phyloP scores from a whole-genome alignment of 2,797 vertebrate genomes.

The Sebastes cheni region DNA sequence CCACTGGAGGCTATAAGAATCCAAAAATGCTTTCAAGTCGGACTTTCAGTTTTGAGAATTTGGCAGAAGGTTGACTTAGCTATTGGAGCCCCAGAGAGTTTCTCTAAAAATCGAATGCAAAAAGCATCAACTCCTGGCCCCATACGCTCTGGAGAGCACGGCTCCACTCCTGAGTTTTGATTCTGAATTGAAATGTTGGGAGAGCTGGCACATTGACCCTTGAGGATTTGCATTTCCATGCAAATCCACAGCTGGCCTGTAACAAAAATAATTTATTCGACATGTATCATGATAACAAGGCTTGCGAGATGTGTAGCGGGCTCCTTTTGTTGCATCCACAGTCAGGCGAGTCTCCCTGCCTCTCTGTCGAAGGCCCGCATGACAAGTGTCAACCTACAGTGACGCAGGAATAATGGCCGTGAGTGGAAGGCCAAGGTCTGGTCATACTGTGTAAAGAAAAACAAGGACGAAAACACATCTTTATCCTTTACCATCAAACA shows the following conservation, averaged over 20 bases:
- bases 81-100: slow-evolving; percentile 39
- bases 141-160: slow-evolving; percentile 18
- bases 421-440: slow-evolving; percentile 24
- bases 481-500: neutral
- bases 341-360: slow-evolving; percentile 23
- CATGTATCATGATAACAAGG: slow-evolving; percentile 64
- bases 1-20: slow-evolving; percentile 27
- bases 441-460: slow-evolving; percentile 8
- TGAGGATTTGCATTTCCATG: slow-evolving; percentile 71
- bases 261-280: slow-evolving; percentile 66
- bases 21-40: slow-evolving; percentile 47
- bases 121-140: slow-evolving; percentile 58
- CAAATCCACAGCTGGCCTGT: slow-evolving; percentile 69
- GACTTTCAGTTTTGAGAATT: slow-evolving; percentile 51
- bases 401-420: slow-evolving; percentile 27
- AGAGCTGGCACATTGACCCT: slow-evolving; percentile 58
- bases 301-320: slow-evolving; percentile 44
- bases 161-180: slow-evolving; percentile 47
- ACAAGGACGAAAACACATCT: neutral
- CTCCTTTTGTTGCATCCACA: slow-evolving; percentile 47
- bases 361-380: slow-evolving; percentile 35
- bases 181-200: slow-evolving; percentile 62
- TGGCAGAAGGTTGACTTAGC: slow-evolving; percentile 39
- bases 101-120: slow-evolving; percentile 45
- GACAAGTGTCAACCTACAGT: slow-evolving; percentile 40